Conservation (phyloP, 2,888 invertebrate genomes). For the Nasonia oneida region DNA sequence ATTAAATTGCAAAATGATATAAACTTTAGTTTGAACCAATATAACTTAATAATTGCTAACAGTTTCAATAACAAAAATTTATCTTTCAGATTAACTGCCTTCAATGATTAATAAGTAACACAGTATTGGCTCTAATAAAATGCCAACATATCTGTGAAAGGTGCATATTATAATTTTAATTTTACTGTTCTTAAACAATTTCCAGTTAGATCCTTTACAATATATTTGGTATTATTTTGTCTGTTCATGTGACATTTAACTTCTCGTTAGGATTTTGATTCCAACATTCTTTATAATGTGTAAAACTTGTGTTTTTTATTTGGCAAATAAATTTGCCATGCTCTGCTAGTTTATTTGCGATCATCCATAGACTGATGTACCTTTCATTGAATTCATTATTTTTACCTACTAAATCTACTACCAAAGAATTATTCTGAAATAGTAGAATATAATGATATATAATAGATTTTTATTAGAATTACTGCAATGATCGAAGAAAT, state of each 20-base stretch:
- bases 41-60: too few species aligned
- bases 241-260: not conserved
- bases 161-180: too few species aligned
- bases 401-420: constrained; percentile 33
- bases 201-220: too few species aligned
- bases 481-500: not conserved
- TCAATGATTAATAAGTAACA: too few species aligned
- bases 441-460: not conserved
- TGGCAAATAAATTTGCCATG: not conserved
- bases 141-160: too few species aligned
- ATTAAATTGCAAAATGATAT: too few species aligned
- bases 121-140: too few species aligned
- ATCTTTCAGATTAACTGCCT: too few species aligned
- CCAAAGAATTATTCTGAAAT: constrained; percentile 43
- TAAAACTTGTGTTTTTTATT: constrained; percentile 15
- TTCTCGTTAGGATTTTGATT: not conserved
- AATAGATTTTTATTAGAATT: constrained; percentile 32
- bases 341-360: constrained; percentile 38
- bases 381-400: not conserved
- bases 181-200: too few species aligned
- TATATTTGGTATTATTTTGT: not conserved
- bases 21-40: too few species aligned
- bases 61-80: too few species aligned
- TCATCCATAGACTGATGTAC: constrained; percentile 45
- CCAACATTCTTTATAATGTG: constrained; percentile 12